A percentile compares a stretch with the other conserved stretches of the same genome.
Conservation (phyloP, 2,797 vertebrate species). For the Cryptoblepharus egeriae region DNA sequence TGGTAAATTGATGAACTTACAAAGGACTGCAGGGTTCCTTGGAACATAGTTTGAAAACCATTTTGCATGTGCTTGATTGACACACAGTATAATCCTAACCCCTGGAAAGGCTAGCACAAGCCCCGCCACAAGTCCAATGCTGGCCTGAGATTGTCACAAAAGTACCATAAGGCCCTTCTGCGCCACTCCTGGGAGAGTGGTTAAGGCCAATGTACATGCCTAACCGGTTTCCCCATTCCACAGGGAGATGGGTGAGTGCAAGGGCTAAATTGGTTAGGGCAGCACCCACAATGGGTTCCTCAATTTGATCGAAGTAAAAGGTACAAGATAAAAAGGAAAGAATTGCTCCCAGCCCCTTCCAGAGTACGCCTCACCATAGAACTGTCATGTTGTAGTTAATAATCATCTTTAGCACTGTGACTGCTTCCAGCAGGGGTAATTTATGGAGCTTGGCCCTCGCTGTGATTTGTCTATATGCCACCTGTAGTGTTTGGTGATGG, state of each 20-base stretch:
- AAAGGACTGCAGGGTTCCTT: background rate
- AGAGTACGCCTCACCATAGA: background rate
- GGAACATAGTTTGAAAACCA: background rate
- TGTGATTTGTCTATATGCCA: background rate
- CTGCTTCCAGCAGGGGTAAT: background rate
- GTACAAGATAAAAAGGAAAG: background rate
- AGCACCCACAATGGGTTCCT: too few species aligned
- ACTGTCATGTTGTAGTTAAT: background rate
- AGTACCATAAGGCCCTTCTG: too few species aligned
- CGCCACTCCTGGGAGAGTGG: too few species aligned
- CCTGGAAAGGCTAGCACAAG: too few species aligned
- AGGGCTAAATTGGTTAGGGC: too few species aligned
- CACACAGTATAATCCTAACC: too few species aligned
- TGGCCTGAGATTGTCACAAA: too few species aligned
- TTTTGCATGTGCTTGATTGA: background rate
- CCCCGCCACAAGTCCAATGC: too few species aligned
- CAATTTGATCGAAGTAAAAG: background rate
- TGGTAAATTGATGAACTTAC: background rate
- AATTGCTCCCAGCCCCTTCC: too few species aligned
- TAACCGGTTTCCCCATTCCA: too few species aligned
- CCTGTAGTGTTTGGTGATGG: background rate
- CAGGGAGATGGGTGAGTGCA: too few species aligned
- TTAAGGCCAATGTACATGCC: too few species aligned
- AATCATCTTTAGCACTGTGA: background rate
- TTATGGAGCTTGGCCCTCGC: background rate